These are phyloP conservation scores for Brachionus paranguensis DNA, from an alignment of 1,140 invertebrate genomes.

Conservation along the genomic window DNA sequence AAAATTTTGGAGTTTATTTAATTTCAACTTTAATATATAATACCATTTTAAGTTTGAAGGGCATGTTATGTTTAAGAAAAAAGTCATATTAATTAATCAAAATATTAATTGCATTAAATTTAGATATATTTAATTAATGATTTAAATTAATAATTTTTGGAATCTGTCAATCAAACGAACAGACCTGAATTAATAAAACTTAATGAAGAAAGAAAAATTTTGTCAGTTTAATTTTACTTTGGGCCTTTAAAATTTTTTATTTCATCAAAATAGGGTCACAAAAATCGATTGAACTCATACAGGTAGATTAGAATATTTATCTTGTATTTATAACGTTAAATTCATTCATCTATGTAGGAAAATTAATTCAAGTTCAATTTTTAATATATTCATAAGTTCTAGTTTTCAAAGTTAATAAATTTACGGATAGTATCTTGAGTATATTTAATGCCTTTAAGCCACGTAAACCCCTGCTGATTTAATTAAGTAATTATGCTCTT, in stretches of 20 bases:
- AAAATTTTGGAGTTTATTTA: neutral
- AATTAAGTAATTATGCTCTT: neutral
- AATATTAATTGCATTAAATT: neutral
- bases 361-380: conserved; percentile 10
- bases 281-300: neutral
- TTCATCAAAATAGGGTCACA: neutral
- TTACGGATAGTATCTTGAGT: neutral
- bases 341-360: neutral
- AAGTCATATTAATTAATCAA: neutral
- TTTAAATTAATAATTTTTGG: neutral
- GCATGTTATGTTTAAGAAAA: too few species aligned
- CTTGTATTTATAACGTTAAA: neutral
- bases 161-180: neutral
- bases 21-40: neutral
- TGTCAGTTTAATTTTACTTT: neutral
- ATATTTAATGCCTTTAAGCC: neutral
- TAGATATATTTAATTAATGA: neutral
- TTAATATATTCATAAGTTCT: conserved; percentile 33
- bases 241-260: neutral
- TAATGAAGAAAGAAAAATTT: neutral
- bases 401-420: conserved; percentile 13
- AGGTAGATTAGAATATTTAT: neutral
- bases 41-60: too few species aligned
- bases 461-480: neutral
- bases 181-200: neutral